Evolutionary conservation across 1,140 invertebrate genomes (phyloP), one percentile per base, ranked within the genome.

Genomic region (Drosophila teissieri): DNA sequence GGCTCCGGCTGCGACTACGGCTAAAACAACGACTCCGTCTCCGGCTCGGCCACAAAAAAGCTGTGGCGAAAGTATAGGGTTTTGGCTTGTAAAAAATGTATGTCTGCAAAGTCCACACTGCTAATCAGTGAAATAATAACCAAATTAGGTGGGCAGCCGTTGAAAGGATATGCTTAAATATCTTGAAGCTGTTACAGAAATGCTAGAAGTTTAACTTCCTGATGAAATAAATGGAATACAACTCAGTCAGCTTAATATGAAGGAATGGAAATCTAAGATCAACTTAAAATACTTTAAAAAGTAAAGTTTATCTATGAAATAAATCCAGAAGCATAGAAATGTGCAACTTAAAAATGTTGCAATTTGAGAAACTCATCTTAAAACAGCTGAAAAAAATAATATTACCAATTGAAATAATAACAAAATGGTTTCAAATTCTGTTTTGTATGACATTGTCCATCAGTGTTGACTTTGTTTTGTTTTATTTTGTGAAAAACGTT

Each of bases 401-500:
- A 12, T 14, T 27, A 39, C n/a, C 36, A 55, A 46, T 19, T 0
- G 0, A 70, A 69, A 70, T 57, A 49, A 69, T 19, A 69, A 49
- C 2, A 65, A 53, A 58, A 49, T 51, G 61, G 15, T 55, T 45
- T 11, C 34, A 78, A 81, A 68, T 88, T 79, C 68, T 84, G 44
- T 75, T 64, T 79, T 76, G 45, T 42, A 49, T 75, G 53, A 62
- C 51, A 67, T 83, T 67, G 60, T 74, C 67, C 54, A 22, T 81
- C 73, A 61, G 64, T 64, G 49, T 40, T 55, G 85, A 80, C 65
- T 68, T 77, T 62, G 48, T 78, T 83, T 83, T 69, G 53, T 52
- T 88, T 73, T 89, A 64, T 78, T 78, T 84, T 86, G 77, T 88
- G 67, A 91, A 88, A 91, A 88, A 85, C 44, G 70, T 44, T 57